phyloP scores from a whole-genome alignment of 2,888 invertebrate species.

The Prostheceraeus crozeri region DNA sequence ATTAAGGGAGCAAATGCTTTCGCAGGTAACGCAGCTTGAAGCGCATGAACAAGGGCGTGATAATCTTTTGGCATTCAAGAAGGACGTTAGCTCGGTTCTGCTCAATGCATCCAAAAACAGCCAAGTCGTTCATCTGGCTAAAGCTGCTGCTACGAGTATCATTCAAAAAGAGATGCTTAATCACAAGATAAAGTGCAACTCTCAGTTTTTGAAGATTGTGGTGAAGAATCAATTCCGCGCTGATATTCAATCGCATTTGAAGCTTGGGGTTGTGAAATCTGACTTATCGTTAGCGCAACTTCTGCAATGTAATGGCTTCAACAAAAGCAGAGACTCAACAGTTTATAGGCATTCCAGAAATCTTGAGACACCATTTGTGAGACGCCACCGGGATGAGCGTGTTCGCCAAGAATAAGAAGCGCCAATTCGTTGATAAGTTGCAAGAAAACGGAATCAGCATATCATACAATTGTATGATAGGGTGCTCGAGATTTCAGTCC shows the following conservation, averaged over 20 bases:
- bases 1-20: not conserved
- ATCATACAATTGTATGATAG: conserved; percentile 43
- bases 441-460: conserved; percentile 42
- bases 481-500: conserved; percentile 42
- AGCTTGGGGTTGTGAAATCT: conserved; percentile 15
- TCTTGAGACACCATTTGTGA: conserved; percentile 5
- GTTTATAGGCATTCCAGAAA: conserved; percentile 15
- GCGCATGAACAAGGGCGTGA: conserved; percentile 29
- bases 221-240: not conserved
- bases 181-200: too few relatives aligned
- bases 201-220: conserved; percentile 7
- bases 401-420: conserved; percentile 42
- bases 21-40: conserved; percentile 21
- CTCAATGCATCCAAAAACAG: conserved; percentile 25
- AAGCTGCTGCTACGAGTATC: conserved; percentile 32
- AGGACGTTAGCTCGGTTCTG: conserved; percentile 26
- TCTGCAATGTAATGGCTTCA: not conserved
- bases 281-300: conserved; percentile 7
- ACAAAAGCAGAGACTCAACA: not conserved
- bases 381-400: conserved; percentile 40
- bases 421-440: conserved; percentile 39
- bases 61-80: conserved; percentile 26
- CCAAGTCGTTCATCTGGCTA: conserved; percentile 31
- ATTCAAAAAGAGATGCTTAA: conserved; percentile 28
- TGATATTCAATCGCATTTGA: not conserved